Evolutionary conservation across 35 echinoderm and acorn worm species (phyloP).

Genomic region (Strongylocentrotus purpuratus): DNA sequence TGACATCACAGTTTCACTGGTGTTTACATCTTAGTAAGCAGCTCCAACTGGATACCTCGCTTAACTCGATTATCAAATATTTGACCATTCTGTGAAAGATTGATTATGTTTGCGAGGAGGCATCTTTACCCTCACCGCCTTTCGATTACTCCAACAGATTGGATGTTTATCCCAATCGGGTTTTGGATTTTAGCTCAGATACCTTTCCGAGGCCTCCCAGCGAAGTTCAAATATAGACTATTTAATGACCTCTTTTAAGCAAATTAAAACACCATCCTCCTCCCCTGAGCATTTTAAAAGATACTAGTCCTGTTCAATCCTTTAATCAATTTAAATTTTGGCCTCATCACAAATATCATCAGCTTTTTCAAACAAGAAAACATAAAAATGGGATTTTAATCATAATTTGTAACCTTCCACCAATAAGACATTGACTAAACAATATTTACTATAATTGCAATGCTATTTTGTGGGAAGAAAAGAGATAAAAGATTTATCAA

Average conservation of each 20-base stretch:
- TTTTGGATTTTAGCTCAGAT: neutral
- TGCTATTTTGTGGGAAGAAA: neutral
- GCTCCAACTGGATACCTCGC: neutral
- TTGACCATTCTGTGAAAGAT: neutral
- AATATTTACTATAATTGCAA: neutral
- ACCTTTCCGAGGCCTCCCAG: neutral
- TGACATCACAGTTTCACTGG: no score
- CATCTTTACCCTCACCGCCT: neutral
- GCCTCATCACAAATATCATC: neutral
- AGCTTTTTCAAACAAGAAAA: neutral
- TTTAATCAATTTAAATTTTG: neutral
- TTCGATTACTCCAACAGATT: neutral
- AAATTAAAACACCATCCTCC: neutral
- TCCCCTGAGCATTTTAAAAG: neutral
- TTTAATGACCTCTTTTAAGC: conserved; percentile 2
- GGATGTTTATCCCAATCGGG: no score
- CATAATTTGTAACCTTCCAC: neutral
- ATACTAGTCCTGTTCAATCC: neutral
- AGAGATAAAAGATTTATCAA: neutral
- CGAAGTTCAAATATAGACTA: neutral
- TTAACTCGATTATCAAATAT: neutral
- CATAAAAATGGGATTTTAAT: neutral
- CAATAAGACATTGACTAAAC: no score
- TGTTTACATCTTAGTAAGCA: neutral
- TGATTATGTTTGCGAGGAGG: neutral